Evolutionary conservation across 2,797 vertebrate species (phyloP).

Genomic region (Petrocephalus sullivani): DNA sequence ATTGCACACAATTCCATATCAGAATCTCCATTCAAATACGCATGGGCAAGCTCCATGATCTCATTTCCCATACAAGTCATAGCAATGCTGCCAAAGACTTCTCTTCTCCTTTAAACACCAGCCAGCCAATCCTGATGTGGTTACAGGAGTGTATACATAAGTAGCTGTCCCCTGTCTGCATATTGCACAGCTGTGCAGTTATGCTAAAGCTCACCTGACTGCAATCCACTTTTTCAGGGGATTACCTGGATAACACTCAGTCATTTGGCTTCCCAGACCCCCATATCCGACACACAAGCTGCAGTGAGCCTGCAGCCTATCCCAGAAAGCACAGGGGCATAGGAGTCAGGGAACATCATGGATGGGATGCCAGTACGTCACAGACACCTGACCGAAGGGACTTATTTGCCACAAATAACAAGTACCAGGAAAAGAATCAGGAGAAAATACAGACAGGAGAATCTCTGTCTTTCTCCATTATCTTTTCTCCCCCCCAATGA

Average conservation of each 20-base stretch:
- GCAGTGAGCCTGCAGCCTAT: neutral
- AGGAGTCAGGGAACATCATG: neutral
- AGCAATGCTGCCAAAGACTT: neutral
- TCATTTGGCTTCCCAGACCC: neutral
- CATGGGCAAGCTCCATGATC: neutral
- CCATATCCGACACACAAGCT: neutral
- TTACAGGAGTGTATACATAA: neutral
- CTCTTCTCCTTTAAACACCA: neutral
- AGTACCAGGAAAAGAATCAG: neutral
- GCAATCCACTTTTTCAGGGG: neutral
- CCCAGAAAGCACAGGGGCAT: neutral
- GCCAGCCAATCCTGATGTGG: neutral
- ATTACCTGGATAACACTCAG: neutral
- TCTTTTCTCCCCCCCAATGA: neutral
- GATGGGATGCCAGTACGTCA: neutral
- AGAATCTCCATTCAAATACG: neutral
- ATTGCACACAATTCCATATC: neutral
- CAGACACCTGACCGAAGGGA: neutral
- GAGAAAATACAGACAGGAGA: neutral
- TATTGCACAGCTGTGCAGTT: neutral
- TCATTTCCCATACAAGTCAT: neutral
- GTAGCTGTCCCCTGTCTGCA: neutral
- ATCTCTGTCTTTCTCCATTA: neutral
- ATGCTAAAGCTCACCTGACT: neutral
- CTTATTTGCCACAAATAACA: neutral